Percentiles rank a stretch among this genome's conserved stretches.
These are phyloP conservation scores for Coracias cyanogaster DNA, from an alignment of 2,797 vertebrate species.

Conservation along the genomic window DNA sequence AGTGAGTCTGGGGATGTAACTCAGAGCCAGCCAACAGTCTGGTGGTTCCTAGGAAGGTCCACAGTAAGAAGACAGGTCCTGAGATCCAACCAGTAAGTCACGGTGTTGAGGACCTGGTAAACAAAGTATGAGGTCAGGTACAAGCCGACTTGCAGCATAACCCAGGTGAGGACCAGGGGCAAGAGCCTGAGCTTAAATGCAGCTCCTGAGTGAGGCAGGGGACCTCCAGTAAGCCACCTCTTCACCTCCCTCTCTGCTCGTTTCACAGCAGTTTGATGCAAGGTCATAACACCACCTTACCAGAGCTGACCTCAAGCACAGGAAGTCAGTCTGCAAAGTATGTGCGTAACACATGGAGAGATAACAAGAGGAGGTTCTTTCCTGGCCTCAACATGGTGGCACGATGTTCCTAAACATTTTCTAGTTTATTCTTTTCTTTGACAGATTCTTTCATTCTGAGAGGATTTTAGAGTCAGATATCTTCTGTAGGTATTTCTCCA, in stretches of 20 bases:
- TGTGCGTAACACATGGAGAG: accelerated
- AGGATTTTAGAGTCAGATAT: neutral
- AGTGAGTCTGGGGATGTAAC: too few relatives aligned
- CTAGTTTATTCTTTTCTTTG: neutral
- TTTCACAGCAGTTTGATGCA: neutral
- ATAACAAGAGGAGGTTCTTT: neutral
- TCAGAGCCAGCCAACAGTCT: neutral
- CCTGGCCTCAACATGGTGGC: too few relatives aligned
- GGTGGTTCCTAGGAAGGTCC: neutral
- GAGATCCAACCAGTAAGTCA: neutral
- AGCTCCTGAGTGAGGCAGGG: neutral
- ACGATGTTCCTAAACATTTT: neutral
- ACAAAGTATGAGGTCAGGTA: neutral
- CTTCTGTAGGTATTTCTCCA: neutral
- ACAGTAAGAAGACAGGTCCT: neutral
- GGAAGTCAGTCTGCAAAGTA: neutral
- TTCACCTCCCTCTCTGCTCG: neutral
- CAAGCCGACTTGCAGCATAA: neutral
- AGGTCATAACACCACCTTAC: neutral
- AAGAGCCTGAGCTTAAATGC: neutral
- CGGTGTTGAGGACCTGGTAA: neutral
- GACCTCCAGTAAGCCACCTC: accelerated
- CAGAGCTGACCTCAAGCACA: neutral
- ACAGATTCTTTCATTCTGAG: neutral
- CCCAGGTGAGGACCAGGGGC: neutral